Evolutionary conservation across 37 sponge, comb jelly and placozoan genomes (phyloP), one percentile per base, ranked within the genome.

Genomic region (Agelas oroides): DNA sequence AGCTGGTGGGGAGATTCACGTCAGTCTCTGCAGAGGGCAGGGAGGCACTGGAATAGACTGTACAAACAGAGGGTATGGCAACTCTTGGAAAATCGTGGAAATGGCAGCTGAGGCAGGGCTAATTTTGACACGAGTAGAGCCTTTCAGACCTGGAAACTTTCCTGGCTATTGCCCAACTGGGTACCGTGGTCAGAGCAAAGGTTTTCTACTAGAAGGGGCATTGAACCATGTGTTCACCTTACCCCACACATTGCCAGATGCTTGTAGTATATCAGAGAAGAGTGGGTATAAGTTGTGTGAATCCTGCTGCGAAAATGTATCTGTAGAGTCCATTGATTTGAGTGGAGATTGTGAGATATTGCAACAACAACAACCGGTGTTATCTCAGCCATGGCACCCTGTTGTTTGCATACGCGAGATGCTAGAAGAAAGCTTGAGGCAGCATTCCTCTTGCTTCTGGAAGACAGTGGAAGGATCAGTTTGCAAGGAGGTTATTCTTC

Each of bases 51-150:
- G 90, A 25, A 66, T n/a, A 1, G 95, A 95, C 75, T 62, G 36
- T 38, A 25, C 24, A 6, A 37, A 64, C 33, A 71, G 95, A 77
- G 86, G 85, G 0, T 92, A 92, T 63, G 70, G 86, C 46, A 88
- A 95, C 77, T 92, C 89, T 2, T 95, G 95, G 95, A 91, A 89
- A 38, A 75, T 95, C 0, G 84, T 89, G 18, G 92, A 95, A 62
- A 76, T 92, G 83, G 95, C 95, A 33, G 87, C 95, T 1, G 86
- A 78, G 35, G 86, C 80, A 52, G 87, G 80, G 3, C 75, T 95
- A 14, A 65, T 92, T 34, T 58, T 95, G 35, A 62, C 59, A 39
- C 27, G 55, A 6, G 75, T 92, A 5, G 65, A 83, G 41, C 80
- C 86, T 12, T 95, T 95, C 60, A 37, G 35, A 27, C 5, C 61